These are phyloP conservation scores for Meliscaeva auricollis DNA, from an alignment of 2,888 invertebrate species.

Conservation along the genomic window DNA sequence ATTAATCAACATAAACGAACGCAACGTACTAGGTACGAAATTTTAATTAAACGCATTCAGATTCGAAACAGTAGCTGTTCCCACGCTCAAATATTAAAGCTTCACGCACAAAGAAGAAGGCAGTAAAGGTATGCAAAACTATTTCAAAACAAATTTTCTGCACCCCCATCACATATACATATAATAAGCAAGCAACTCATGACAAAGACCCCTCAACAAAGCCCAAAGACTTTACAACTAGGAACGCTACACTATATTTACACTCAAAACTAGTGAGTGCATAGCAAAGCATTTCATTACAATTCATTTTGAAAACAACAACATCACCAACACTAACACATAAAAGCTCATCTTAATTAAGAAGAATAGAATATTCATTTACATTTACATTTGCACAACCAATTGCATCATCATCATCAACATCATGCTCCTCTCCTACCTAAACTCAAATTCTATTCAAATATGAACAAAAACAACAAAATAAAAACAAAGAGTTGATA, in stretches of 20 bases:
- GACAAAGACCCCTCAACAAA: background rate
- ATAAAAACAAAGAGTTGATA: background rate
- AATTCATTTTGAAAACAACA: background rate
- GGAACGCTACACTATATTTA: background rate
- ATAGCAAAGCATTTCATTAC: constrained; percentile 13
- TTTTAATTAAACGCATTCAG: constrained; percentile 11
- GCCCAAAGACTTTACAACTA: background rate
- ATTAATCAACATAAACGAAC: background rate
- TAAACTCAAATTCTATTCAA: background rate
- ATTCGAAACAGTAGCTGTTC: background rate
- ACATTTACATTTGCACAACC: constrained; percentile 37
- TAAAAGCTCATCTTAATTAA: constrained; percentile 49
- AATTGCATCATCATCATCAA: constrained; percentile 36
- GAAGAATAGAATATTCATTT: constrained; percentile 45
- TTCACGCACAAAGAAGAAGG: background rate
- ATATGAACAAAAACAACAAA: background rate
- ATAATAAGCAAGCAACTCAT: background rate
- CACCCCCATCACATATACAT: background rate
- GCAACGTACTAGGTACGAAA: background rate
- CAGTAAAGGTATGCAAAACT: background rate
- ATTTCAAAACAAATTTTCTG: background rate
- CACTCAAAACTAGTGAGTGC: background rate
- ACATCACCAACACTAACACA: constrained; percentile 17
- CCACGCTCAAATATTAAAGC: constrained; percentile 21
- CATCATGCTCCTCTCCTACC: background rate